Evolutionary conservation across 2,113 vertebrate genomes (phyloP).

Genomic region (Oriolus oriolus): DNA sequence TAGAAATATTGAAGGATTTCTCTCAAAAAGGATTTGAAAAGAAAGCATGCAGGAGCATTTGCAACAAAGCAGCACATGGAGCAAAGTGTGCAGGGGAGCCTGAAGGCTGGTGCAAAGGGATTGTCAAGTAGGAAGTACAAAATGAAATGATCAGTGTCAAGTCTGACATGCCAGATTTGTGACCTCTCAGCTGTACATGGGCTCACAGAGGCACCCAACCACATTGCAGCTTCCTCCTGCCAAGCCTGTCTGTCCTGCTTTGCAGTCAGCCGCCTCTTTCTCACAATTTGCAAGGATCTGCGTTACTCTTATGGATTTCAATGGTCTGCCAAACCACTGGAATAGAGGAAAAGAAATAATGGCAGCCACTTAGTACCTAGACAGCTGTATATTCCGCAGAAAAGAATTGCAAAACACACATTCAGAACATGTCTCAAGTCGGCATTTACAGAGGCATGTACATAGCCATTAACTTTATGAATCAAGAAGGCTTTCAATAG

Average conservation of each 20-base stretch:
- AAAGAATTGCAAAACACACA: not conserved
- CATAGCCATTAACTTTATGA: not conserved
- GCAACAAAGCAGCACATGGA: not conserved
- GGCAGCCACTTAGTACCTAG: not conserved
- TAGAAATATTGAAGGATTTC: not conserved
- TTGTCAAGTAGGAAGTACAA: not conserved
- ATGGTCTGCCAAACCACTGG: not conserved
- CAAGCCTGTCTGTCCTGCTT: constrained; percentile 24
- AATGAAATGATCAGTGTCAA: not conserved
- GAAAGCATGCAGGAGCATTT: not conserved
- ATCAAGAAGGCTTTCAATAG: not conserved
- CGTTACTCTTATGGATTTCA: not conserved
- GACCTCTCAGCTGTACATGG: not conserved
- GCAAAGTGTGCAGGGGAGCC: not conserved
- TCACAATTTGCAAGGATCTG: not conserved
- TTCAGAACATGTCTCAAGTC: not conserved
- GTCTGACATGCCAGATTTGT: not conserved
- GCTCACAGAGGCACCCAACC: not conserved
- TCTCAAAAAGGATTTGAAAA: not conserved
- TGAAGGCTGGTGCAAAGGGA: not conserved
- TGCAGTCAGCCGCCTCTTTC: not conserved
- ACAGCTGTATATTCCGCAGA: not conserved
- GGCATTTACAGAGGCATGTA: not conserved
- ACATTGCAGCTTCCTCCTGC: not conserved
- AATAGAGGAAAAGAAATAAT: not conserved